Conservation (phyloP, 2,888 invertebrate species). For the Nymphalis urticae region DNA sequence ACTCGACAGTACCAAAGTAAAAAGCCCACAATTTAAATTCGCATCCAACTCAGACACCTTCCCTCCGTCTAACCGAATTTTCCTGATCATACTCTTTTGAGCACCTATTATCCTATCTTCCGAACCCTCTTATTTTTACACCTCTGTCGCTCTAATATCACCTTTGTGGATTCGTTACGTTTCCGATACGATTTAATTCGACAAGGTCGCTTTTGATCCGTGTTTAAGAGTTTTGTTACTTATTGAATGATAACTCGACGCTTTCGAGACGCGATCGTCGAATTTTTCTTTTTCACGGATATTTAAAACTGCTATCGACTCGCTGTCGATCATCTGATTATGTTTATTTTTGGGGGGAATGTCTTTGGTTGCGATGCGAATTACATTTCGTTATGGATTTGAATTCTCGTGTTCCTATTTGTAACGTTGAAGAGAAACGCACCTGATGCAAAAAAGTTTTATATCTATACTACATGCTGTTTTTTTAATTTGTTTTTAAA, state of each 20-base stretch:
- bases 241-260: constrained; percentile 43
- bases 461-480: too few species aligned
- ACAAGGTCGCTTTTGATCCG: constrained; percentile 42
- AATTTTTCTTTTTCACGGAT: constrained; percentile 24
- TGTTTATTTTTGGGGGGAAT: not conserved
- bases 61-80: constrained; percentile 54
- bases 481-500: too few species aligned
- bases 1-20: constrained; percentile 30
- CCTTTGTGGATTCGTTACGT: constrained; percentile 21
- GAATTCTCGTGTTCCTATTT: too few species aligned
- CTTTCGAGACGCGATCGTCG: constrained; percentile 35
- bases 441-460: too few species aligned
- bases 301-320: constrained; percentile 10
- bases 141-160: constrained; percentile 44
- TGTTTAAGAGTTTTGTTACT: constrained; percentile 48
- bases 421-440: too few species aligned
- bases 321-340: not conserved
- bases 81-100: constrained; percentile 50
- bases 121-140: constrained; percentile 39
- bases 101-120: constrained; percentile 51
- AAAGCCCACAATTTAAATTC: constrained; percentile 47
- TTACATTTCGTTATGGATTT: too few species aligned
- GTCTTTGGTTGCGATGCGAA: too few species aligned
- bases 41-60: constrained; percentile 44
- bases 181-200: constrained; percentile 27